Percentiles rank a stretch among this genome's conserved stretches.
Conservation (phyloP, 2,888 invertebrate genomes). For the Yponomeuta plumbellus region DNA sequence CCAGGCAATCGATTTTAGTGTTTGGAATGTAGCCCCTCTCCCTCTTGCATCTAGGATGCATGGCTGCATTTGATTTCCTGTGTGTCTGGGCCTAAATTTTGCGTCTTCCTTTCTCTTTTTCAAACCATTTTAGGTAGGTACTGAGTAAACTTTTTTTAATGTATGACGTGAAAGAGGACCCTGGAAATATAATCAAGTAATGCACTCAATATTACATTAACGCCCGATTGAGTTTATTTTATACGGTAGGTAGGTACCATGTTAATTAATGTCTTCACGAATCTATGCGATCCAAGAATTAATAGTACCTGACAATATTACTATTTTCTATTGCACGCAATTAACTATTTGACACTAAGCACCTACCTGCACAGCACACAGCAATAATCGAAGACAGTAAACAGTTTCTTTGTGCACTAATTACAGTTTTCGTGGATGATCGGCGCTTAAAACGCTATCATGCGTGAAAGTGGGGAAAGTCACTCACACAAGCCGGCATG, state of each 20-base stretch:
- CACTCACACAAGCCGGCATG: slow-evolving; percentile 26
- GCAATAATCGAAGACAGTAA: slow-evolving; percentile 17
- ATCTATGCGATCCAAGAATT: neutral
- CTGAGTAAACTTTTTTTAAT: too few species aligned
- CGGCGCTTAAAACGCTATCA: slow-evolving; percentile 39
- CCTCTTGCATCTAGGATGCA: slow-evolving; percentile 33
- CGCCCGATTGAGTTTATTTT: too few species aligned
- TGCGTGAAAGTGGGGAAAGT: slow-evolving; percentile 69
- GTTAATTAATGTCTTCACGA: neutral
- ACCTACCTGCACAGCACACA: slow-evolving; percentile 16
- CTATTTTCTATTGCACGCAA: slow-evolving; percentile 12
- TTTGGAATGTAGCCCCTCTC: slow-evolving; percentile 53
- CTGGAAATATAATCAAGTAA: too few species aligned
- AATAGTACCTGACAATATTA: neutral
- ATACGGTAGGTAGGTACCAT: too few species aligned
- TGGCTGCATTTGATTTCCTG: slow-evolving; percentile 4
- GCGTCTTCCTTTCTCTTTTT: neutral
- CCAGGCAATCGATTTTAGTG: slow-evolving; percentile 62
- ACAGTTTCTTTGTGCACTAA: slow-evolving; percentile 31
- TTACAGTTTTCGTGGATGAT: slow-evolving; percentile 53
- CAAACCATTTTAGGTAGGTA: too few species aligned
- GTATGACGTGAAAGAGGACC: too few species aligned
- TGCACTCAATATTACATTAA: too few species aligned
- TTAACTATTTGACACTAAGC: slow-evolving; percentile 16
- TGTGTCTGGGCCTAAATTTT: neutral